Evolutionary conservation across 2,113 vertebrate genomes (phyloP).

Genomic region (Grammomys dolichurus): DNA sequence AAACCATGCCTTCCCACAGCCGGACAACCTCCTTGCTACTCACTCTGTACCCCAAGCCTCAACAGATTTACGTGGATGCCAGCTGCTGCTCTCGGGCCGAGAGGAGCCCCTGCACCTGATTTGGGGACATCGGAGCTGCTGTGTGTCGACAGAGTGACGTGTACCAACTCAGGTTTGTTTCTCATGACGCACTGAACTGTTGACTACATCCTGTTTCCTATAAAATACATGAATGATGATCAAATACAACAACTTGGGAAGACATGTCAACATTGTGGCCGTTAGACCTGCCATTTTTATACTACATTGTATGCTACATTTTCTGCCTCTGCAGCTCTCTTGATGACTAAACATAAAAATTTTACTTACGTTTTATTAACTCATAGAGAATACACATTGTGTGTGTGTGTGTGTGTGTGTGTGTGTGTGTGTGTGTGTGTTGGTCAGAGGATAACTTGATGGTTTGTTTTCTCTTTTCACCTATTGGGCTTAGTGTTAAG

Average conservation of each 20-base stretch:
- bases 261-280: background rate
- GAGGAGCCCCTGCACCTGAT: background rate
- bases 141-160: background rate
- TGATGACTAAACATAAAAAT: background rate
- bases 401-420: background rate
- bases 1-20: background rate
- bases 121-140: background rate
- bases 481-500: background rate
- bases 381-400: background rate
- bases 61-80: background rate
- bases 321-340: background rate
- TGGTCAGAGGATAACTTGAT: background rate
- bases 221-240: background rate
- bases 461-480: background rate
- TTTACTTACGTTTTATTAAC: background rate
- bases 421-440: background rate
- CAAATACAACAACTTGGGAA: background rate
- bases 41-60: background rate
- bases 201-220: background rate
- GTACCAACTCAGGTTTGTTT: background rate
- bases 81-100: background rate
- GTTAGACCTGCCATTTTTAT: background rate
- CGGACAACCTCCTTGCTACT: background rate
- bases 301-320: background rate
- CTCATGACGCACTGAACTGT: background rate